Evolutionary conservation across 2,797 vertebrate species (phyloP).

Genomic region (Malacoraja senta): DNA sequence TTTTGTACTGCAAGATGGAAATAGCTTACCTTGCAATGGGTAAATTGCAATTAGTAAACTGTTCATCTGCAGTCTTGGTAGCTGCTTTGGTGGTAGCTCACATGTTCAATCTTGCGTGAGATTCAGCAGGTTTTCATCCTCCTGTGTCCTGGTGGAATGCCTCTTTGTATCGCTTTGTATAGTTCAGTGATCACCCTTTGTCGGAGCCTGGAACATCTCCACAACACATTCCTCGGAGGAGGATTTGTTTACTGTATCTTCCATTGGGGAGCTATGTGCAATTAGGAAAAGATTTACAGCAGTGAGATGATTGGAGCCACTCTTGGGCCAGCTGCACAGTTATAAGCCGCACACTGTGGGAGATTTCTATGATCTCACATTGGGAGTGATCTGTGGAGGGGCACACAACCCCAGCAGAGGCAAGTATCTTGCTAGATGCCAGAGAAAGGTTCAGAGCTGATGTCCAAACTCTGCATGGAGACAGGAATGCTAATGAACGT

Average conservation of each 20-base stretch:
- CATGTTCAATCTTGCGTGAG: neutral
- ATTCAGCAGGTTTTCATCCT: neutral
- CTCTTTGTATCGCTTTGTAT: neutral
- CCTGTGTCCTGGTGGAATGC: neutral
- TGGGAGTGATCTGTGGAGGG: neutral
- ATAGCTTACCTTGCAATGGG: neutral
- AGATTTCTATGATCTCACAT: neutral
- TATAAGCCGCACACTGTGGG: neutral
- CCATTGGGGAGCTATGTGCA: neutral
- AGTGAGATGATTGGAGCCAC: neutral
- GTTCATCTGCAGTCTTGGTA: neutral
- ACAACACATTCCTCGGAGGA: neutral
- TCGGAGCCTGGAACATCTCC: neutral
- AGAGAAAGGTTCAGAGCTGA: neutral
- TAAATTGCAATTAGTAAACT: neutral
- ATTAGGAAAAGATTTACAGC: neutral
- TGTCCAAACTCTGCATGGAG: neutral
- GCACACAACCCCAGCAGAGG: neutral
- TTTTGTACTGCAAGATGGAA: neutral
- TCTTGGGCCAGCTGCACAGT: neutral
- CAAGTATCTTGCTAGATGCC: neutral
- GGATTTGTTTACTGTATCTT: neutral
- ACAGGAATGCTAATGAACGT: too few relatives aligned
- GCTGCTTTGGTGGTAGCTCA: neutral
- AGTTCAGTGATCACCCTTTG: neutral